A percentile compares a stretch with the other conserved stretches of the same genome.
These are phyloP conservation scores for Apolygus lucorum DNA, from an alignment of 1,140 invertebrate genomes.

Conservation along the genomic window DNA sequence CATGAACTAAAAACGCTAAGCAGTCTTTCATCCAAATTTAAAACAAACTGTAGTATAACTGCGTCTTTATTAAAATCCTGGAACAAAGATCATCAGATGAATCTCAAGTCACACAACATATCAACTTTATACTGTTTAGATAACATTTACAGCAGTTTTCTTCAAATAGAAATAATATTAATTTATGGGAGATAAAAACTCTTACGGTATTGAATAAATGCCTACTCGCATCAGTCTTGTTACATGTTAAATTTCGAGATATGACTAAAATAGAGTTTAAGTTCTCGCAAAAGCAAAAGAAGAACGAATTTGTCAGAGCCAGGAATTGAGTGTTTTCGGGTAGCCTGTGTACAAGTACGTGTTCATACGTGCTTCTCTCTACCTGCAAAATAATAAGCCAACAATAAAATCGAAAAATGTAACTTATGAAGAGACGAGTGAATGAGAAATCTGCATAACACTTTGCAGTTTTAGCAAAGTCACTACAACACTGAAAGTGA, in stretches of 20 bases:
- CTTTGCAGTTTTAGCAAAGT: too few relatives aligned
- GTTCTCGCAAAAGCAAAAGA: neutral
- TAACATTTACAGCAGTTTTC: neutral
- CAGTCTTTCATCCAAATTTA: neutral
- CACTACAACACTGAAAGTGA: too few relatives aligned
- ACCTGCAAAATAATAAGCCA: too few relatives aligned
- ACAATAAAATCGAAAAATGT: too few relatives aligned
- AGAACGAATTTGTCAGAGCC: neutral
- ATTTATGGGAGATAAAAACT: neutral
- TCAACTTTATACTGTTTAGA: too few relatives aligned
- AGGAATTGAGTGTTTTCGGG: neutral
- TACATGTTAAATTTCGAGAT: neutral
- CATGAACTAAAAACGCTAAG: neutral
- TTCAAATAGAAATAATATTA: too few relatives aligned
- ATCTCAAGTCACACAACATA: neutral
- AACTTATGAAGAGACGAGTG: too few relatives aligned
- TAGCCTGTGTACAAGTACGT: neutral
- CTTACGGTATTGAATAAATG: neutral
- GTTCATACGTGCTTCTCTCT: neutral
- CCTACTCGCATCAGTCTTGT: neutral
- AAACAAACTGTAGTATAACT: neutral
- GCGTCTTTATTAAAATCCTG: conserved; percentile 5
- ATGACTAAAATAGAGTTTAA: neutral
- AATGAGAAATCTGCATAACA: too few relatives aligned
- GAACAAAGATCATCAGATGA: neutral